These are phyloP conservation scores for Macrosiphum euphorbiae DNA, from an alignment of 2,888 invertebrate species.

Conservation along the genomic window DNA sequence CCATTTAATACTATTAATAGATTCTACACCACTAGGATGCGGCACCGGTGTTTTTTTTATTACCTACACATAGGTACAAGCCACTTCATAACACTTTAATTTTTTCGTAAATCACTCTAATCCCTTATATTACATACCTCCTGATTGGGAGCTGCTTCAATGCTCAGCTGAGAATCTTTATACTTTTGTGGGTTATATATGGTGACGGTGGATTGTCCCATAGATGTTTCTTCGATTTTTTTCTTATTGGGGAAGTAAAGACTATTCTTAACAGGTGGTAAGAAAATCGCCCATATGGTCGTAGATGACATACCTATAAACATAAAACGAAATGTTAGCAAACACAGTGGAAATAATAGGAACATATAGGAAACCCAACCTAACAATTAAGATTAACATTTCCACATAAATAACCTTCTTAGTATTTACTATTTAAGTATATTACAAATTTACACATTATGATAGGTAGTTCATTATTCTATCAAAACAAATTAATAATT, in stretches of 20 bases:
- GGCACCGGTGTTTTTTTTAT: background rate
- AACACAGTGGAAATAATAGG: background rate
- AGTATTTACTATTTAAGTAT: background rate
- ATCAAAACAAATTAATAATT: background rate
- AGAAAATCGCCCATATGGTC: slow-evolving; percentile 79
- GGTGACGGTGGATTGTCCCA: slow-evolving; percentile 42
- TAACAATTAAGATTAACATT: background rate
- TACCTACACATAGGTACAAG: background rate
- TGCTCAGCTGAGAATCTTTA: background rate
- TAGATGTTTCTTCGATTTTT: background rate
- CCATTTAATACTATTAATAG: background rate
- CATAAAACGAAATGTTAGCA: background rate
- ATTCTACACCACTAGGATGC: background rate
- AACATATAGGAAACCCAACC: no score
- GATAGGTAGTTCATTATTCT: background rate
- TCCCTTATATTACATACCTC: background rate
- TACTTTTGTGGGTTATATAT: slow-evolving; percentile 26
- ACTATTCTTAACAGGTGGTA: slow-evolving; percentile 72
- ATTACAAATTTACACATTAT: background rate
- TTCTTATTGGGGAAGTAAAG: slow-evolving; percentile 70
- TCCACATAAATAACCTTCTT: background rate
- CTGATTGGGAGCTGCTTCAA: background rate
- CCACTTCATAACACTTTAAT: background rate
- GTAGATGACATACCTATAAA: slow-evolving; percentile 79
- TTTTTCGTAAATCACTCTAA: background rate